phyloP scores from a whole-genome alignment of 2,888 invertebrate species.

The Blera fallax region DNA sequence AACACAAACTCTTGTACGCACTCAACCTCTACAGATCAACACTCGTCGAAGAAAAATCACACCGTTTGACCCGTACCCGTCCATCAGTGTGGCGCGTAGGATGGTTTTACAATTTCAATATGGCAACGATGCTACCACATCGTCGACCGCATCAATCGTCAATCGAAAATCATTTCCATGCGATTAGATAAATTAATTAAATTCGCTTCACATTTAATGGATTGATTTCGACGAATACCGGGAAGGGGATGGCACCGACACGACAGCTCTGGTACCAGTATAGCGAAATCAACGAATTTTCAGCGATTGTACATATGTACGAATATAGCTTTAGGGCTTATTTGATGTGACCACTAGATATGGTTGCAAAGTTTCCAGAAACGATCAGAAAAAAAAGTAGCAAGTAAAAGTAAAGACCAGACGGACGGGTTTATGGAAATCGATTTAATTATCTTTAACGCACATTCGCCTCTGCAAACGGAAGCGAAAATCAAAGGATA shows the following conservation, averaged over 20 bases:
- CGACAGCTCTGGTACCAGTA: neutral
- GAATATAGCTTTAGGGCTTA: neutral
- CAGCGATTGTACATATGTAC: neutral
- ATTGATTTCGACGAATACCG: slow-evolving; percentile 28
- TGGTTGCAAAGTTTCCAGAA: neutral
- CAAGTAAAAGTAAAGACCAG: neutral
- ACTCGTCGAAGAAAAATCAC: neutral
- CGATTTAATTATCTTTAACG: slow-evolving; percentile 41
- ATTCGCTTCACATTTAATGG: slow-evolving; percentile 39
- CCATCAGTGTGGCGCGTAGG: neutral
- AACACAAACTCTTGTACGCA: neutral
- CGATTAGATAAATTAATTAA: slow-evolving; percentile 64
- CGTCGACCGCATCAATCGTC: slow-evolving; percentile 35
- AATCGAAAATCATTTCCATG: slow-evolving; percentile 58
- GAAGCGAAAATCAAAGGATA: slow-evolving; percentile 20
- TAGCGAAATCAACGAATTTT: neutral
- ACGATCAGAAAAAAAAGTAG: neutral
- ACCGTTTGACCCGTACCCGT: neutral
- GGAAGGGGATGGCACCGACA: neutral
- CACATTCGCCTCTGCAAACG: neutral
- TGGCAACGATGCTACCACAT: neutral
- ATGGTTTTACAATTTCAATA: slow-evolving; percentile 17
- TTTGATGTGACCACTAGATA: slow-evolving; percentile 3
- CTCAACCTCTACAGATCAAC: neutral
- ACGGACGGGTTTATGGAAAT: slow-evolving; percentile 15